Conservation (phyloP, 1,140 invertebrate genomes). For the Aradophagus sp. region DNA sequence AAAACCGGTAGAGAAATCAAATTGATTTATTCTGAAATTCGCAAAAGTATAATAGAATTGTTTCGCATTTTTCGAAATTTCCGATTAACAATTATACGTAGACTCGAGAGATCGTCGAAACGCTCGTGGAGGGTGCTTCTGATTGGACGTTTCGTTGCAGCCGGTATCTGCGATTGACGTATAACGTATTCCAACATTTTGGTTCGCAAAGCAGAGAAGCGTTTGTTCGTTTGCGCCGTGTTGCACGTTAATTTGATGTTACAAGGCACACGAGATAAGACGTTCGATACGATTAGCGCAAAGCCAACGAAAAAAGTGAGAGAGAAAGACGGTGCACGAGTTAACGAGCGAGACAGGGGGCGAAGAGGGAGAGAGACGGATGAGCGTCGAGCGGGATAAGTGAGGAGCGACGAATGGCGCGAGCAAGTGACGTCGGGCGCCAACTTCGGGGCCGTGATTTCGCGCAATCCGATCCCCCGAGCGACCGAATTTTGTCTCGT, state of each 20-base stretch:
- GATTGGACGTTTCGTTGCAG: no score
- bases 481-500: constrained; percentile 34
- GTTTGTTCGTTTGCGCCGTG: constrained; percentile 25
- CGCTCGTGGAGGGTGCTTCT: no score
- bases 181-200: no score
- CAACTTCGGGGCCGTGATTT: constrained; percentile 24
- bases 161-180: no score
- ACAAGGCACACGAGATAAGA: constrained; percentile 36
- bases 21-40: not conserved
- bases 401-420: constrained; percentile 39
- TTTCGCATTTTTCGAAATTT: no score
- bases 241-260: constrained; percentile 27
- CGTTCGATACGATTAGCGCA: constrained; percentile 48
- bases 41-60: no score
- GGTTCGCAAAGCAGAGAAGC: constrained; percentile 10
- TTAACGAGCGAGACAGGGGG: constrained; percentile 13
- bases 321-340: constrained; percentile 12
- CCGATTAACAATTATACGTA: no score
- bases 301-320: constrained; percentile 18
- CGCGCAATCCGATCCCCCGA: constrained; percentile 24
- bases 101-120: no score
- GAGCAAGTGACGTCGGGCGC: constrained; percentile 6
- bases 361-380: no score
- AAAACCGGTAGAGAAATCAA: no score
- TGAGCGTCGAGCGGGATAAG: not conserved